Evolutionary conservation across 2,113 vertebrate species (phyloP), one percentile per base, ranked within the genome.

Genomic region (Sinocyclocheilus anshuiensis): DNA sequence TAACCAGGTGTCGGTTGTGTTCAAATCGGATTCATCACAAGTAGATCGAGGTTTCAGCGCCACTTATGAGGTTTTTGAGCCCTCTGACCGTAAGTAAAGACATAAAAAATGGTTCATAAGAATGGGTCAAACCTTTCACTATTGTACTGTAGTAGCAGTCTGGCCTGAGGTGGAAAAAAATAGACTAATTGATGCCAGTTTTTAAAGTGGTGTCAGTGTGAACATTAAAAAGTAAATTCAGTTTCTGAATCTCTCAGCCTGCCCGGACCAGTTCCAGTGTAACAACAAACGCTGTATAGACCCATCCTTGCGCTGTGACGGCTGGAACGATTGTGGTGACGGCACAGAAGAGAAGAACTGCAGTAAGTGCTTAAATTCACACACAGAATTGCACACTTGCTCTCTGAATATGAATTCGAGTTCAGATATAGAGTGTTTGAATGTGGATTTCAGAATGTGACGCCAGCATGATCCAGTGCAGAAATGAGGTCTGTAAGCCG

Each of bases 291-390:
- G 93, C 16, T 99, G 98, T 77, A 93, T 99, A 0, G 88, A 61
- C 3, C 12, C 6, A 0, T n/a, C 67, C 0, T 92, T 96, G 91
- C 91, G n/a, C 72, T 99, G 98, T 0, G 98, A 99, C 0, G 98
- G 98, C 16, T 98, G 97, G 97, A 92, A 96, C 0, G 97, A 99
- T 92, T 99, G 98, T 1, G 91, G 96, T 0, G 98, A 99, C 36
- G 91, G 91, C 92, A 97, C 94, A 0, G 98, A 99, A 0, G 98
- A 99, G 90, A 1, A 48, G 0, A 2, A 89, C 2, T 99, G 98
- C 93, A 50, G 97, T 99, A 87, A 95, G 98, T 93, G 1, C 33
- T 85, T 77, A 9, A 18, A 74, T 50, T 59, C 29, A 67, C 50
- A 53, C 50, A 48, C 77, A 83, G 22, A 63, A 13, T 59, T 53